These are phyloP conservation scores for Chaitophorus viminalis DNA, from an alignment of 2,888 invertebrate genomes.

Conservation along the genomic window DNA sequence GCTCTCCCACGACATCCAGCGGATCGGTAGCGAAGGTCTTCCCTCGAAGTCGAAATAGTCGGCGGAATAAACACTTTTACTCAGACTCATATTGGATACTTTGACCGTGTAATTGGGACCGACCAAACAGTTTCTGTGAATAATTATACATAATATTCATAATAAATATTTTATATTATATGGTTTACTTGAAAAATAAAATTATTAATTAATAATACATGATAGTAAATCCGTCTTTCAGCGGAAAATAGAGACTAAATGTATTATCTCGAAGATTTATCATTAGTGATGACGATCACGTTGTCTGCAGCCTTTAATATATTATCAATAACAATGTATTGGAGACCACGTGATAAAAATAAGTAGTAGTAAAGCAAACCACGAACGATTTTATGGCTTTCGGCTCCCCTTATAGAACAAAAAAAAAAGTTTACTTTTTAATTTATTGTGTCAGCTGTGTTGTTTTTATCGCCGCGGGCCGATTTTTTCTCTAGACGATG, in stretches of 20 bases:
- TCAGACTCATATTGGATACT: conserved; percentile 80
- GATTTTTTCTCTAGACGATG: not conserved
- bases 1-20: conserved; percentile 92
- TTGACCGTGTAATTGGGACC: conserved; percentile 78
- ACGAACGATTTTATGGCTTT: not conserved
- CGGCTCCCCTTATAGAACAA: not conserved
- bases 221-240: not conserved
- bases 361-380: not conserved
- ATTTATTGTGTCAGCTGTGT: not conserved
- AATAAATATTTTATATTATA: not conserved
- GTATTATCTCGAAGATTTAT: not conserved
- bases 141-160: not conserved
- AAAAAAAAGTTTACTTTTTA: conserved; percentile 3
- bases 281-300: not conserved
- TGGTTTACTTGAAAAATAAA: not conserved
- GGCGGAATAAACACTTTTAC: conserved; percentile 76
- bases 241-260: not conserved
- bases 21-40: conserved; percentile 77
- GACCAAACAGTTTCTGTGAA: conserved; percentile 82
- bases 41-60: conserved; percentile 85
- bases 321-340: not conserved
- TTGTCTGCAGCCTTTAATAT: not conserved
- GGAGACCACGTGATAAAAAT: not conserved
- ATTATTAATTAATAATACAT: no score
- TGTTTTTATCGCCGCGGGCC: not conserved